Conservation (phyloP, 35 echinoderm and acorn worm genomes). For the Nesometra sesokonis region DNA sequence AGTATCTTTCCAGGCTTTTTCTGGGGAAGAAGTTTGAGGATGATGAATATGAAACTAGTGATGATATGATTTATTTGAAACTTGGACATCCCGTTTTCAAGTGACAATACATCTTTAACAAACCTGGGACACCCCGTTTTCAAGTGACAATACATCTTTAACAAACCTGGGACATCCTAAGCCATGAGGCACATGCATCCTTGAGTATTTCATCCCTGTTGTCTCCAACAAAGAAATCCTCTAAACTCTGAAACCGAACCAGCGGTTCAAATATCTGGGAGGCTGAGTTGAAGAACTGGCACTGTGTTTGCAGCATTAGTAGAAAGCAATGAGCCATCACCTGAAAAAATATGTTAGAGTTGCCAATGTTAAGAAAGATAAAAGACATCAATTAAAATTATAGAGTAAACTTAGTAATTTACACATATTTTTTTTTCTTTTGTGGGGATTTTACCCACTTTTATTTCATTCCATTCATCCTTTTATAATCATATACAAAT, state of each 20-base stretch:
- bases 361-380: background rate
- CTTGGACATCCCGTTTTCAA: too few species aligned
- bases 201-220: conserved; percentile 29
- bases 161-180: conserved; percentile 40
- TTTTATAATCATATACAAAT: background rate
- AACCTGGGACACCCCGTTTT: too few species aligned
- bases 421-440: too few species aligned
- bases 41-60: too few species aligned
- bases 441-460: too few species aligned
- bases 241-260: conserved; percentile 36
- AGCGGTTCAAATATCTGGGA: conserved; percentile 34
- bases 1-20: too few species aligned
- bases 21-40: too few species aligned
- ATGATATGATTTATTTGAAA: too few species aligned
- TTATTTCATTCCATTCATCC: too few species aligned
- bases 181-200: conserved; percentile 50
- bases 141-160: too few species aligned
- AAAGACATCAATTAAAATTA: background rate
- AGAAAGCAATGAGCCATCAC: conserved; percentile 52
- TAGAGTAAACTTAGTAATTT: background rate
- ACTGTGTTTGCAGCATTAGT: conserved; percentile 64
- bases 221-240: conserved; percentile 49
- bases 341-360: conserved; percentile 17
- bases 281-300: conserved; percentile 61
- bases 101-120: too few species aligned